A percentile compares a stretch with the other conserved stretches of the same genome.
These are phyloP conservation scores for Phallusia fumigata DNA, from an alignment of 23 tunicate species.

Conservation along the genomic window DNA sequence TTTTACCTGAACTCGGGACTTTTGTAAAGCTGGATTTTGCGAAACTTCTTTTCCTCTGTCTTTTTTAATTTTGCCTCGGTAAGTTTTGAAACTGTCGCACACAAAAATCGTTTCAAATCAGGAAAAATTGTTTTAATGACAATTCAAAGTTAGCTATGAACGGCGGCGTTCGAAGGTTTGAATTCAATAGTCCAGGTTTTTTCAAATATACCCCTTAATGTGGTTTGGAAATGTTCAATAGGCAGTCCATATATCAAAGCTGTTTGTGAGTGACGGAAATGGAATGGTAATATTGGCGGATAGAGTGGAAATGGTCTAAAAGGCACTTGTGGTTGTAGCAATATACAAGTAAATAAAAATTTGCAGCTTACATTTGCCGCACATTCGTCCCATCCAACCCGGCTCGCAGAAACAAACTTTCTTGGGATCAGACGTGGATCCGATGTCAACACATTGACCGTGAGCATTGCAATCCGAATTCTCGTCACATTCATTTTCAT, in stretches of 20 bases:
- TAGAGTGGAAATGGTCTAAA: no score
- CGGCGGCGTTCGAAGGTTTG: no score
- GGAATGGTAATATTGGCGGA: no score
- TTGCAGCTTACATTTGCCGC: conserved; percentile 40
- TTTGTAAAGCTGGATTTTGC: conserved; percentile 27
- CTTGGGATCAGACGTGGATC: conserved; percentile 26
- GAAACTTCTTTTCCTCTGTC: conserved; percentile 15
- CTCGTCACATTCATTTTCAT: conserved; percentile 56
- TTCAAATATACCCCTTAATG: no score
- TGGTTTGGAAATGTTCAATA: no score
- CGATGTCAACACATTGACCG: conserved; percentile 41
- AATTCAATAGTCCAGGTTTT: no score
- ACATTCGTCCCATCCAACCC: conserved; percentile 62
- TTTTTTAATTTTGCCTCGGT: conserved; percentile 30
- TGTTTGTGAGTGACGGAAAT: no score
- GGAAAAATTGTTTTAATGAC: not conserved
- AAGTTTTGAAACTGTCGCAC: conserved; percentile 35
- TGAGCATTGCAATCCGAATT: conserved; percentile 37
- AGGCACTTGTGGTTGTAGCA: no score
- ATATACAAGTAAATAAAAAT: not conserved
- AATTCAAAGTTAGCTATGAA: no score
- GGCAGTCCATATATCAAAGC: no score
- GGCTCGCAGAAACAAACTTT: conserved; percentile 58
- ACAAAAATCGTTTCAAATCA: not conserved
- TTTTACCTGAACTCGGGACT: conserved; percentile 40